A percentile compares a stretch with the other conserved stretches of the same genome.
Evolutionary conservation across 2,888 invertebrate species (phyloP).

Genomic region (Mylabris sibirica): DNA sequence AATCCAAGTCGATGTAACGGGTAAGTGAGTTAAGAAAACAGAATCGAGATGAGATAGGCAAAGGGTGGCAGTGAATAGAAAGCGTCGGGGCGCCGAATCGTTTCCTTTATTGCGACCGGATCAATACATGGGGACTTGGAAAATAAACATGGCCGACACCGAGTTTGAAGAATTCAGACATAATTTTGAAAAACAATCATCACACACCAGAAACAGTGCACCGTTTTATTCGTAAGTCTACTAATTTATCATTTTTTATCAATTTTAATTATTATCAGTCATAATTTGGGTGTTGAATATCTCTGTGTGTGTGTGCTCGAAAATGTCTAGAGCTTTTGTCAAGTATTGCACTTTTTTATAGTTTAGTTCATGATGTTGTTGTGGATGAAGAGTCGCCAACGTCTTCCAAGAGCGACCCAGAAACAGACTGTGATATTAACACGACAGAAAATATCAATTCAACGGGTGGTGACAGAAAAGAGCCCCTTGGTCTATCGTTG

Average conservation of each 20-base stretch:
- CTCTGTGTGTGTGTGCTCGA: not conserved
- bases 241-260: not conserved
- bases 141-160: conserved; percentile 85
- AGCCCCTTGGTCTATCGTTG: conserved; percentile 41
- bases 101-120: conserved; percentile 31
- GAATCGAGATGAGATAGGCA: conserved; percentile 32
- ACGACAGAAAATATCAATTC: conserved; percentile 60
- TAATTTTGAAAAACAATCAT: conserved; percentile 82
- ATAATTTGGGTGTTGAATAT: not conserved
- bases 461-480: conserved; percentile 52
- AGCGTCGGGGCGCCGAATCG: conserved; percentile 32
- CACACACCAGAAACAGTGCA: conserved; percentile 79
- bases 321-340: not conserved
- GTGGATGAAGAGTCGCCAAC: conserved; percentile 83
- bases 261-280: not conserved
- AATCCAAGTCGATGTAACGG: conserved; percentile 47
- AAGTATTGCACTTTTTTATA: too few species aligned
- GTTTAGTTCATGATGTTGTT: conserved; percentile 84
- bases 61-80: conserved; percentile 31
- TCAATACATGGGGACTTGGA: conserved; percentile 47
- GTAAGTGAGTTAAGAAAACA: conserved; percentile 53
- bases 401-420: conserved; percentile 78
- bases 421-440: conserved; percentile 61
- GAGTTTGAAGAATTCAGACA: conserved; percentile 93
- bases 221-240: conserved; percentile 89